Evolutionary conservation across 2,797 vertebrate genomes (phyloP), one percentile per base, ranked within the genome.

Genomic region (Aselliscus stoliczkanus): DNA sequence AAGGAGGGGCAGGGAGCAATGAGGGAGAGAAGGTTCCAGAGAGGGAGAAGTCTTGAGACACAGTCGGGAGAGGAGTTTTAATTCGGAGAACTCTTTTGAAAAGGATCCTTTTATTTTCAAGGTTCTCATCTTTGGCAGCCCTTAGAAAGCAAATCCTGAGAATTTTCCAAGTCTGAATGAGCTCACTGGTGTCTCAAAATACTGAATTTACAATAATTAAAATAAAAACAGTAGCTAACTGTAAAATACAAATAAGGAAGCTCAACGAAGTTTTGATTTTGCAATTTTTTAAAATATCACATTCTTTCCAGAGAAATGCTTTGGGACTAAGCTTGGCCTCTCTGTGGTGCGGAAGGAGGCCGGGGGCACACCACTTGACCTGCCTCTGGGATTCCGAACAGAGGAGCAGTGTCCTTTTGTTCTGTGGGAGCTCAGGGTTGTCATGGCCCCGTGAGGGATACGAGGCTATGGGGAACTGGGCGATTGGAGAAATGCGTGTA

Each of bases 91-190:
- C 37, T 62, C 17, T 69, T 75, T 75, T 10, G 34, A 64, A 69
- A 84, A 64, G 54, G 29, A 39, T 44, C 18, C 7, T 58, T 83
- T 84, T 47, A 9, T 65, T 64, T 54, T 9, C 1, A 62, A 56
- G 69, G 44, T 23, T 77, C 79, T 60, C 23, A 7, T 60, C 72
- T 54, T 93, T 76, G 70, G 62, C 86, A 91, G 69, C 15, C 12
- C n/a, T 94, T 65, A 56, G 82, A 65, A 88, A 94, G 81, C 50
- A 76, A 72, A 73, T 37, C 70, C 79, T 64, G 54, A 84, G 47
- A 69, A 34, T 37, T 25, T 47, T 10, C 29, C n/a, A 25, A 34
- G 72, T 42, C 56, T 1, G 29, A 77, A 9, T 54, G 44, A 23
- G 29, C 34, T 88, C 34, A 50, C 25, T 7, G 12, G 20, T 17